Conservation (phyloP, 2,888 invertebrate species). For the Pediacus dermestoides region DNA sequence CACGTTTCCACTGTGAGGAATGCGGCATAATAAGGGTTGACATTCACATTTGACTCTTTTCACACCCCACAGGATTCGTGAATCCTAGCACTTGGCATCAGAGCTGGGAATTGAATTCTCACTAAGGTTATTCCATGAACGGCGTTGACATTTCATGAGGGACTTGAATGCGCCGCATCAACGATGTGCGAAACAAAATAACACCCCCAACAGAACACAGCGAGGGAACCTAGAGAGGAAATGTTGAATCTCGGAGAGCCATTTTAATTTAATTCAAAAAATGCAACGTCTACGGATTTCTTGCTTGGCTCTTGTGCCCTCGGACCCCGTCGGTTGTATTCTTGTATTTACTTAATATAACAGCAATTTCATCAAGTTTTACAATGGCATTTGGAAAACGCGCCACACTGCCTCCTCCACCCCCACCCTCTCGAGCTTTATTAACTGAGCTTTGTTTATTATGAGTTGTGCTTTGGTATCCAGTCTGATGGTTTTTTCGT, state of each 20-base stretch:
- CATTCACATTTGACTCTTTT: slow-evolving; percentile 30
- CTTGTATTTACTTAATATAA: no score
- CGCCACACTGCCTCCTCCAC: no score
- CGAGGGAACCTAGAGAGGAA: no score
- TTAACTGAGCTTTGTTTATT: no score
- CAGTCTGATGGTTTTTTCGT: no score
- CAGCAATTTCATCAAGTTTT: no score
- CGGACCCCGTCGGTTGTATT: no score
- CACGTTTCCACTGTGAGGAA: slow-evolving; percentile 14
- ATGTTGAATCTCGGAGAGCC: slow-evolving; percentile 1
- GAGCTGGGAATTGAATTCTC: slow-evolving; percentile 24
- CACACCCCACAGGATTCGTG: slow-evolving; percentile 28
- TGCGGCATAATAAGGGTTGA: slow-evolving; percentile 25
- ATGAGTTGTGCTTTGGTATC: no score
- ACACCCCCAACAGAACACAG: not conserved
- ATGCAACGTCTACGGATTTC: slow-evolving; percentile 1
- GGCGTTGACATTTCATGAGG: slow-evolving; percentile 16
- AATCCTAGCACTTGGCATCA: slow-evolving; percentile 22
- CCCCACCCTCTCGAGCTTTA: no score
- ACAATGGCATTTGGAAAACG: no score
- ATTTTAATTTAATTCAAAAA: slow-evolving; percentile 3
- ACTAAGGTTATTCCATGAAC: slow-evolving; percentile 20
- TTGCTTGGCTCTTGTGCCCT: no score
- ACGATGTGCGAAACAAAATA: slow-evolving; percentile 1
- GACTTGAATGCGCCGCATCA: slow-evolving; percentile 8